Conservation (phyloP, 2,113 vertebrate species). For the Cololabis saira region DNA sequence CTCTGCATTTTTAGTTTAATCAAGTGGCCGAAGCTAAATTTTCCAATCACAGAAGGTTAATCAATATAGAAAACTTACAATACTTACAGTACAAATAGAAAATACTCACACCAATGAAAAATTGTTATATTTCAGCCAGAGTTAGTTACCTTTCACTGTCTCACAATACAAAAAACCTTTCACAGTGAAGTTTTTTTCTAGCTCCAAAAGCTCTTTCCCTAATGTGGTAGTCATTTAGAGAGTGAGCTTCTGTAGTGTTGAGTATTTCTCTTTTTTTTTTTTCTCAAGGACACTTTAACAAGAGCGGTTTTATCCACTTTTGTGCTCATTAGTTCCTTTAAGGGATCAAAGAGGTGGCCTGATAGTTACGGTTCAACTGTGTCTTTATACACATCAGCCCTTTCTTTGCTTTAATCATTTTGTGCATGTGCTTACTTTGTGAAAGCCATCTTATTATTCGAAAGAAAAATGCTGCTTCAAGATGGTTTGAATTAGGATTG, state of each 20-base stretch:
- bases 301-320: conserved; percentile 5
- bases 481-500: background rate
- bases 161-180: conserved; percentile 3
- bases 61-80: too few relatives aligned
- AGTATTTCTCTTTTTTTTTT: background rate
- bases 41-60: too few relatives aligned
- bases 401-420: background rate
- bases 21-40: too few relatives aligned
- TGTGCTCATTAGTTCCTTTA: conserved; percentile 23
- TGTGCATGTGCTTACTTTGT: conserved; percentile 1
- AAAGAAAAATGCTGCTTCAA: background rate
- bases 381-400: background rate
- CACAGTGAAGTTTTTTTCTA: background rate
- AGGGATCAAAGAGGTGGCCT: conserved; percentile 19
- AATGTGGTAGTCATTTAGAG: conserved; percentile 16
- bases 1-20: too few relatives aligned
- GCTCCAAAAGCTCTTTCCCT: background rate
- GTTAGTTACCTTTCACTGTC: conserved; percentile 3
- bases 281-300: conserved; percentile 20
- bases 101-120: background rate
- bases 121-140: background rate
- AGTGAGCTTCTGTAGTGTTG: background rate
- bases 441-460: conserved; percentile 5
- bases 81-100: background rate
- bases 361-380: background rate